Evolutionary conservation across 2,797 vertebrate genomes (phyloP).

Genomic region (Odontamblyopus rebecca): DNA sequence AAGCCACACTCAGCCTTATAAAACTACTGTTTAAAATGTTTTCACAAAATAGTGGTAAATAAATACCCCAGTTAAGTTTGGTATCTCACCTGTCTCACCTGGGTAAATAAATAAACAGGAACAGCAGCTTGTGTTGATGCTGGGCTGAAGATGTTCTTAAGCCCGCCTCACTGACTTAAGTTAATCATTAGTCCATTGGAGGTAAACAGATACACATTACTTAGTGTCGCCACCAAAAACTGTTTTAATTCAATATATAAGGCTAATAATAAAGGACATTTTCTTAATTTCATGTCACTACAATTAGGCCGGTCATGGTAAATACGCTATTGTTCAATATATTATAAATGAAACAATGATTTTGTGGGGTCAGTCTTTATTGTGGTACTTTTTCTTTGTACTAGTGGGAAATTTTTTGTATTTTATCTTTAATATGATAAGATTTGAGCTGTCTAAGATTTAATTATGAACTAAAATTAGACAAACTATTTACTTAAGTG

Average conservation of each 20-base stretch:
- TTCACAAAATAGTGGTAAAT: not conserved
- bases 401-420: too few relatives aligned
- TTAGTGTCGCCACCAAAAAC: constrained; percentile 9
- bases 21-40: not conserved
- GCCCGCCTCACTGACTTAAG: not conserved
- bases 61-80: not conserved
- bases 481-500: too few relatives aligned
- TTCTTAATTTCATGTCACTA: too few relatives aligned
- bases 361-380: too few relatives aligned
- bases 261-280: too few relatives aligned
- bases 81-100: not conserved
- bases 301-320: too few relatives aligned
- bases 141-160: constrained; percentile 12
- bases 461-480: too few relatives aligned
- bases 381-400: too few relatives aligned
- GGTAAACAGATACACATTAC: constrained; percentile 19
- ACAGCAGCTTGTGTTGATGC: not conserved
- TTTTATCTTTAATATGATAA: too few relatives aligned
- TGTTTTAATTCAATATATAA: not conserved
- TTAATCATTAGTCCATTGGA: constrained; percentile 34
- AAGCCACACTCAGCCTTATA: constrained; percentile 5
- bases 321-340: too few relatives aligned
- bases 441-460: too few relatives aligned
- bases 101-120: not conserved
- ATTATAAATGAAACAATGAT: too few relatives aligned